Evolutionary conservation across 2,113 vertebrate genomes (phyloP).

Genomic region (Chrysemys picta): DNA sequence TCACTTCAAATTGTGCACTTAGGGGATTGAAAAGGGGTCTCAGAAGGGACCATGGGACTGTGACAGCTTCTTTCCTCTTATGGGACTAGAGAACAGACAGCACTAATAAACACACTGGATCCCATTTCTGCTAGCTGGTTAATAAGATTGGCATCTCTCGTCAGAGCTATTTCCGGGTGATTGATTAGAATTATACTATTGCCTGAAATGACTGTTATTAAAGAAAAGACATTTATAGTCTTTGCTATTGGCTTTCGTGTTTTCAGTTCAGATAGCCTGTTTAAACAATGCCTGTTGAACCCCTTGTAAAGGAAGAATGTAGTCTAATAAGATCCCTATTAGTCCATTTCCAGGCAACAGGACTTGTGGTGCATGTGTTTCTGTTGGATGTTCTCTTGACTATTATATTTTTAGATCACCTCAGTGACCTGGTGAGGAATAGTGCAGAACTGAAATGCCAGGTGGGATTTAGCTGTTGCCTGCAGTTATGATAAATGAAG

Average conservation of each 20-base stretch:
- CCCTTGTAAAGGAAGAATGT: not conserved
- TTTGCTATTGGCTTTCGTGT: not conserved
- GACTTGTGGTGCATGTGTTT: not conserved
- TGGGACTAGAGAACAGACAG: not conserved
- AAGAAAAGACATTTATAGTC: not conserved
- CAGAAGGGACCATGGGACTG: not conserved
- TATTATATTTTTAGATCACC: not conserved
- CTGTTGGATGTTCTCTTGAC: fast-evolving
- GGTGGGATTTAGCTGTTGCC: not conserved
- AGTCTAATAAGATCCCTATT: not conserved
- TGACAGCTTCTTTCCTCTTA: not conserved
- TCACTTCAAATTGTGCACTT: not conserved
- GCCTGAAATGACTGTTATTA: not conserved
- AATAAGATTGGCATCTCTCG: not conserved
- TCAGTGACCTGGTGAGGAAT: not conserved
- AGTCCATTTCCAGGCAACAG: not conserved
- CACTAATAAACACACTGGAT: not conserved
- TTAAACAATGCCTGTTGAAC: not conserved
- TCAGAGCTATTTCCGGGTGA: not conserved
- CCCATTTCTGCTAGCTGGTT: not conserved
- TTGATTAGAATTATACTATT: conserved; percentile 12
- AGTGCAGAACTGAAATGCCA: not conserved
- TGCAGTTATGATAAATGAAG: fast-evolving
- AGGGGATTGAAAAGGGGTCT: not conserved
- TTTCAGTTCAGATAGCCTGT: not conserved